A percentile compares a stretch with the other conserved stretches of the same genome.
phyloP scores from a whole-genome alignment of 2,888 invertebrate genomes.

The Eurytoma californica region DNA sequence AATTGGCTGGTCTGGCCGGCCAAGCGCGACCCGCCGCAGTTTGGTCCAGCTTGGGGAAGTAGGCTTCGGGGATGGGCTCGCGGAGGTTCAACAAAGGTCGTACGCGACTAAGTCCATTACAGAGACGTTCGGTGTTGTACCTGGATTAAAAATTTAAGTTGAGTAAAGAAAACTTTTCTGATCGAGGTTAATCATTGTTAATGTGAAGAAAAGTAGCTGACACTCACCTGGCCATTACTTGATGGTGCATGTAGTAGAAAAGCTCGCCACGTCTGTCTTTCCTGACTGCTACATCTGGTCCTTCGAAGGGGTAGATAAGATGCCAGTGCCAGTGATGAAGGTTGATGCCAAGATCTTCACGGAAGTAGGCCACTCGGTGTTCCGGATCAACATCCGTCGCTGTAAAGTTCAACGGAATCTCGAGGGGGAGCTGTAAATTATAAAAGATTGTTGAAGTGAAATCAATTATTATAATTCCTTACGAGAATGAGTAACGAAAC shows the following conservation, averaged over 20 bases:
- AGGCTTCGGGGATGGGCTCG: slow-evolving; percentile 84
- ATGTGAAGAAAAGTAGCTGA: not conserved
- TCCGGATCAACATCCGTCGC: slow-evolving; percentile 86
- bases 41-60: slow-evolving; percentile 90
- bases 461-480: too few relatives aligned
- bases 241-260: slow-evolving; percentile 89
- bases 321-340: slow-evolving; percentile 96
- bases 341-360: slow-evolving; percentile 90
- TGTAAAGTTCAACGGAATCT: slow-evolving; percentile 85
- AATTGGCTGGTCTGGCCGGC: slow-evolving; percentile 82
- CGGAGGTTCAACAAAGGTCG: slow-evolving; percentile 81
- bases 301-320: slow-evolving; percentile 88
- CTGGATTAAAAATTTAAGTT: slow-evolving; percentile 71
- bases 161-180: too few relatives aligned
- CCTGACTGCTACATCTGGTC: slow-evolving; percentile 80
- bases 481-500: too few relatives aligned
- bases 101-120: slow-evolving; percentile 82
- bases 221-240: slow-evolving; percentile 79
- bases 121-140: slow-evolving; percentile 86
- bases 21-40: slow-evolving; percentile 85
- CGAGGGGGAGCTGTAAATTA: slow-evolving; percentile 78
- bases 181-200: too few relatives aligned
- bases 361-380: slow-evolving; percentile 88
- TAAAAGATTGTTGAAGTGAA: not conserved
- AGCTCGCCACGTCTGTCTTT: slow-evolving; percentile 88